Conservation (phyloP, 2,888 invertebrate genomes). For the Thymelicus lineola region DNA sequence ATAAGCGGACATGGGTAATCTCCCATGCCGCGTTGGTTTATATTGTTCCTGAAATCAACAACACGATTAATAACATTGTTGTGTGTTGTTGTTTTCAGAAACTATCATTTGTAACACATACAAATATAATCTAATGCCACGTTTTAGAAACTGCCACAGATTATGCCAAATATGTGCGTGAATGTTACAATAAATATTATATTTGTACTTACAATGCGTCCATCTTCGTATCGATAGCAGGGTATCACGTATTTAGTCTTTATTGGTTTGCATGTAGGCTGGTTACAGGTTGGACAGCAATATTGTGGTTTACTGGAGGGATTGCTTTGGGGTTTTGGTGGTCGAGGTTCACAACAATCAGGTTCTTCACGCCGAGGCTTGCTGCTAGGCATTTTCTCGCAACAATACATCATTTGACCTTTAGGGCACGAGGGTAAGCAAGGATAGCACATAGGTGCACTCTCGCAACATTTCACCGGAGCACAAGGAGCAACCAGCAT, state of each 20-base stretch:
- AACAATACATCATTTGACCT: conserved; percentile 54
- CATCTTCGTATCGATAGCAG: conserved; percentile 79
- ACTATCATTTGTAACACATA: conserved; percentile 8
- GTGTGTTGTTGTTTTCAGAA: conserved; percentile 50
- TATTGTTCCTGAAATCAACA: conserved; percentile 82
- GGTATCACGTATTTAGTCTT: conserved; percentile 73
- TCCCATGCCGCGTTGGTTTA: conserved; percentile 74
- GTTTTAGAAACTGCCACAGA: neutral
- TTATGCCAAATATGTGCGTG: neutral
- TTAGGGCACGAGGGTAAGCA: conserved; percentile 63
- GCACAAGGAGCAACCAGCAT: conserved; percentile 55
- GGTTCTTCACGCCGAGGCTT: conserved; percentile 18
- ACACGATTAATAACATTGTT: conserved; percentile 50
- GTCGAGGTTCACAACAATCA: conserved; percentile 32
- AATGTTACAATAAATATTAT: neutral
- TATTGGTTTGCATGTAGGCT: conserved; percentile 43
- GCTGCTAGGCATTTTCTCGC: conserved; percentile 49
- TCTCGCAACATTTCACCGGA: conserved; percentile 55
- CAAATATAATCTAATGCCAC: neutral
- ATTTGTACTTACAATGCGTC: conserved; percentile 72
- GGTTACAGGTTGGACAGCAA: conserved; percentile 47
- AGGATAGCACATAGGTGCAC: conserved; percentile 53
- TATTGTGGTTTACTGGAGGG: conserved; percentile 7
- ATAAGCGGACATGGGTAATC: conserved; percentile 70
- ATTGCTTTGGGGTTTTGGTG: conserved; percentile 28